phyloP scores from a whole-genome alignment of 2,797 vertebrate genomes.

The Botia almorhae region DNA sequence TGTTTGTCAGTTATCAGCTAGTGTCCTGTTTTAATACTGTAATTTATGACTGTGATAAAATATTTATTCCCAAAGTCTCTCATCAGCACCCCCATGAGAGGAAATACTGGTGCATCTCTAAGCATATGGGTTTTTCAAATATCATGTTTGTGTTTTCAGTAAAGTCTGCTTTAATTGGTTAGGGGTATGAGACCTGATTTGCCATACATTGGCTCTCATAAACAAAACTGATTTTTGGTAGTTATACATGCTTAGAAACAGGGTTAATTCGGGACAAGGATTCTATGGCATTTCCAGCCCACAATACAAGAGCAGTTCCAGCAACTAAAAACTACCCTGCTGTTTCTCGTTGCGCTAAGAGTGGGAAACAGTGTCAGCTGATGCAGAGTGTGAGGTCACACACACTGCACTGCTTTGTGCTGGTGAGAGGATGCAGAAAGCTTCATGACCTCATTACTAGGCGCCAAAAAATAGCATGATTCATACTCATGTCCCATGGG shows the following conservation, averaged over 20 bases:
- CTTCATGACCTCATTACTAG: slow-evolving; percentile 53
- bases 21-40: slow-evolving; percentile 30
- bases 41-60: slow-evolving; percentile 48
- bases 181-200: background rate
- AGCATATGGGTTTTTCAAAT: slow-evolving; percentile 4
- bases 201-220: background rate
- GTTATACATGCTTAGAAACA: background rate
- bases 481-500: background rate
- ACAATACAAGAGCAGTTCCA: slow-evolving; percentile 3
- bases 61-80: slow-evolving; percentile 42
- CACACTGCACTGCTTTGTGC: slow-evolving; percentile 57
- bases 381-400: slow-evolving; percentile 39
- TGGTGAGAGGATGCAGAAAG: slow-evolving; percentile 36
- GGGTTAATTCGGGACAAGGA: background rate
- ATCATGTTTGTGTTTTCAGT: slow-evolving; percentile 3
- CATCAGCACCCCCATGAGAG: slow-evolving; percentile 10
- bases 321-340: slow-evolving; percentile 15
- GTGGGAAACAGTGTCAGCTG: slow-evolving; percentile 50
- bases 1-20: slow-evolving; percentile 11
- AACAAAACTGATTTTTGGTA: background rate
- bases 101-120: background rate
- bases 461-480: slow-evolving; percentile 27
- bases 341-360: slow-evolving; percentile 39
- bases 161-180: slow-evolving; percentile 20
- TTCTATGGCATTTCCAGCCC: slow-evolving; percentile 18